Evolutionary conservation across 2,888 invertebrate genomes (phyloP), one percentile per base, ranked within the genome.

Genomic region (Nemoura dubitans): DNA sequence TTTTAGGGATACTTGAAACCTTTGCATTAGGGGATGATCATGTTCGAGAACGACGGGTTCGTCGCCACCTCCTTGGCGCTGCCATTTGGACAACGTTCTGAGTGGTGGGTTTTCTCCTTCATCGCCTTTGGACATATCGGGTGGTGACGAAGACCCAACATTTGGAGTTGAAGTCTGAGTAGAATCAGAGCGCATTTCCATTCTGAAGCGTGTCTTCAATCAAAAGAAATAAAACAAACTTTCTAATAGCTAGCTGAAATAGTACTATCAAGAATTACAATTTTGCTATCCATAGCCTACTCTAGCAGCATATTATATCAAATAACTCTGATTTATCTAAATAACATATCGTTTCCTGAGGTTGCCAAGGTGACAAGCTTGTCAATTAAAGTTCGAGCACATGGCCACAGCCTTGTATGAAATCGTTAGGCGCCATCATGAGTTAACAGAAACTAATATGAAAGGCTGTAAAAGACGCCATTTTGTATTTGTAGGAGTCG

Each of bases 11-110:
- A 93, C 92, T 92, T 96, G 96, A 91, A 96, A 96, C 89, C 93
- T 93, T 89, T 93, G 93, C 93, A 96, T 94, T 83, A 96, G 92
- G 0, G 95, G 96, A 91, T 96, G 96, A 86, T 95, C 93, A 0
- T 96, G 94, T 87, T 95, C 94, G 88, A 96, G 91, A 43, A 95
- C 93, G 2, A 93, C 92, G 0, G 93, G 92, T 25, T 83, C 86
- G 42, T 86, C 80, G n/a, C 85, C 86, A 16, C 27, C 76, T 5
- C 76, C 76, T 16, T 84, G 84, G 0, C 29, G 84, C 28, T 29
- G 76, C 85, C 85, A 76, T 76, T 43, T 28, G 77, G 83, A 10
- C 76, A 81, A n/a, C 77, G 29, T 28, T 14, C 78, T 2, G 2
- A 26, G 6, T n/a, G 78, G 28, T 1, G 27, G 27, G 28, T 59